Percentiles rank a stretch among this genome's conserved stretches.
These are phyloP conservation scores for Meta bourneti DNA, from an alignment of 2,888 invertebrate species.

Conservation along the genomic window DNA sequence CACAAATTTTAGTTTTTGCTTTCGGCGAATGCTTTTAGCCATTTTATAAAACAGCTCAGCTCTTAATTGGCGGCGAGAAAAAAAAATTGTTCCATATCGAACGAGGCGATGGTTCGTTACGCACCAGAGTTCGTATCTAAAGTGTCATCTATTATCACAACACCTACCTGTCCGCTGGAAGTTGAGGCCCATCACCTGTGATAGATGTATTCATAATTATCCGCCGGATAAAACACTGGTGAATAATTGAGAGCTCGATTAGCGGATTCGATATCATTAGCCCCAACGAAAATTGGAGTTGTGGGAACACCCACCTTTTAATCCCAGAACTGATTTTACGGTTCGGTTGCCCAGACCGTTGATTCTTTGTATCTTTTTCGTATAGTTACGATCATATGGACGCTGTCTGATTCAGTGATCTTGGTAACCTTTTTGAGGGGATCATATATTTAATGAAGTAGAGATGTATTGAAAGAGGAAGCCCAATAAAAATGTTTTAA, in stretches of 20 bases:
- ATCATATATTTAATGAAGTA: no score
- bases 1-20: no score
- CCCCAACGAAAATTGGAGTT: constrained; percentile 44
- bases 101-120: constrained; percentile 14
- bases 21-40: no score
- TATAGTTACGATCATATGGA: no score
- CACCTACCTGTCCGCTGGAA: constrained; percentile 59
- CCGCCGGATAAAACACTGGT: constrained; percentile 38
- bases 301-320: constrained; percentile 41
- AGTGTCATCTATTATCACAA: constrained; percentile 49
- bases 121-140: constrained; percentile 50
- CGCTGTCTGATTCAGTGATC: no score
- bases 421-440: no score
- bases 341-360: constrained; percentile 6
- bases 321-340: constrained; percentile 56
- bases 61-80: no score
- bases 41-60: no score
- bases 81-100: neutral
- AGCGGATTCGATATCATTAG: constrained; percentile 56
- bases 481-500: no score
- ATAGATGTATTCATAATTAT: constrained; percentile 65
- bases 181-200: constrained; percentile 40
- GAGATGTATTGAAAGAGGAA: no score
- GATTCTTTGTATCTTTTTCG: neutral
- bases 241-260: constrained; percentile 63